Evolutionary conservation across 2,888 invertebrate species (phyloP), one percentile per base, ranked within the genome.

Genomic region (Mesoligia furuncula): DNA sequence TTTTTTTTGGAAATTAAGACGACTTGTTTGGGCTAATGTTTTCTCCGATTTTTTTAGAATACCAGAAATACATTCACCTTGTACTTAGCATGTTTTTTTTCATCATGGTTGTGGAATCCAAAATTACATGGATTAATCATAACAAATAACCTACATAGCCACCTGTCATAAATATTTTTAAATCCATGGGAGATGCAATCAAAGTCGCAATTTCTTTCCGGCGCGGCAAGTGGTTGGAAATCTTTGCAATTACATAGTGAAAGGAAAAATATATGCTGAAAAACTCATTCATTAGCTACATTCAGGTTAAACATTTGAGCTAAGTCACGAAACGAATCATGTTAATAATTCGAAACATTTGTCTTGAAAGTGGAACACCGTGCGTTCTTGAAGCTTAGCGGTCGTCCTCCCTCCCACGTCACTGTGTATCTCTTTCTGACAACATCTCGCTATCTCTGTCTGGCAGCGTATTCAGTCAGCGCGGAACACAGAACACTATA

Each of bases 401-500:
- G 93, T 95, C 91, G 94, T 94, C 94, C 95, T 95, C 95, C 95
- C 94, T 95, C 93, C 94, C 93, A 94, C 95, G 91, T 92, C 90
- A 93, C 86, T 75, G 82, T 80, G 81, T 93, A 89, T 96, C 95
- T 96, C 95, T 92, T 86, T 96, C 93, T 89, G 87, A 84, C 94
- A 87, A 89, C 92, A 93, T 95, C 91, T 86, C 91, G 89, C 94
- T 88, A 80, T 96, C 96, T 94, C 95, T 93, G 91, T 96, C 95
- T 90, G 85, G 85, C 94, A 86, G 86, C 91, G 89, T 91, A 92
- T 90, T 95, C 96, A 96, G 96, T 96, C 92, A 92, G 92, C 95
- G 95, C 94, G 93, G 90, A 94, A 93, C 94, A n/a, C n/a, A n/a
- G n/a, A n/a, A n/a, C n/a, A n/a, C n/a, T n/a, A n/a, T n/a, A n/a